Evolutionary conservation across 37 sponge, comb jelly and placozoan species (phyloP).

Genomic region (Spongilla lacustris): DNA sequence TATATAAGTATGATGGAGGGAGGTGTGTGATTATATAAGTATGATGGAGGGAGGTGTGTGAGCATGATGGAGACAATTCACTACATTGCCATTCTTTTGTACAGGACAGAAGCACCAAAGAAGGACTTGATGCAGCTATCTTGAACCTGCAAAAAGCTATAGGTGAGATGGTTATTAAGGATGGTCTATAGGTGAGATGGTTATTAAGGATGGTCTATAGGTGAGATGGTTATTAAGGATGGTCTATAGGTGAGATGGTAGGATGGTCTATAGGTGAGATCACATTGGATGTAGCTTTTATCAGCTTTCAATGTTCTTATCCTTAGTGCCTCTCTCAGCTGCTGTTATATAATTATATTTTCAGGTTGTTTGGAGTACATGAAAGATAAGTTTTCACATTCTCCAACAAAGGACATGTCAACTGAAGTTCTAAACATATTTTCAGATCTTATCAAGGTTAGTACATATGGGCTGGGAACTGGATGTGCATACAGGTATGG

Average conservation of each 20-base stretch:
- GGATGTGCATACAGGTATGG: too few species aligned
- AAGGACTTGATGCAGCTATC: conserved; percentile 24
- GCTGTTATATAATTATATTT: too few species aligned
- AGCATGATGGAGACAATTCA: too few species aligned
- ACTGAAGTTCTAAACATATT: conserved; percentile 40
- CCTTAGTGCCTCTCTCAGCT: neutral
- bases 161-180: conserved; percentile 31
- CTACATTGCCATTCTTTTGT: too few species aligned
- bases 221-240: too few species aligned
- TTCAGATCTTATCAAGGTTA: conserved; percentile 65
- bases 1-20: neutral
- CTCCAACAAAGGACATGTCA: conserved; percentile 70
- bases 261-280: too few species aligned
- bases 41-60: neutral
- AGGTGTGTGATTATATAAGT: neutral
- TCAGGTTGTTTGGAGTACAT: conserved; percentile 68
- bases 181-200: conserved; percentile 34
- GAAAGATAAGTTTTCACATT: conserved; percentile 58
- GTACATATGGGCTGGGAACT: neutral
- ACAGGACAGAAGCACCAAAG: conserved; percentile 46
- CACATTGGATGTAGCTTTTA: too few species aligned
- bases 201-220: too few species aligned
- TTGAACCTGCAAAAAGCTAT: conserved; percentile 40
- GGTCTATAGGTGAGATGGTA: conserved; percentile 34
- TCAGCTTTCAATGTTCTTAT: neutral